A percentile compares a stretch with the other conserved stretches of the same genome.
These are phyloP conservation scores for Panagrolaimus sp. DNA, from an alignment of 1,140 invertebrate genomes.

Conservation along the genomic window DNA sequence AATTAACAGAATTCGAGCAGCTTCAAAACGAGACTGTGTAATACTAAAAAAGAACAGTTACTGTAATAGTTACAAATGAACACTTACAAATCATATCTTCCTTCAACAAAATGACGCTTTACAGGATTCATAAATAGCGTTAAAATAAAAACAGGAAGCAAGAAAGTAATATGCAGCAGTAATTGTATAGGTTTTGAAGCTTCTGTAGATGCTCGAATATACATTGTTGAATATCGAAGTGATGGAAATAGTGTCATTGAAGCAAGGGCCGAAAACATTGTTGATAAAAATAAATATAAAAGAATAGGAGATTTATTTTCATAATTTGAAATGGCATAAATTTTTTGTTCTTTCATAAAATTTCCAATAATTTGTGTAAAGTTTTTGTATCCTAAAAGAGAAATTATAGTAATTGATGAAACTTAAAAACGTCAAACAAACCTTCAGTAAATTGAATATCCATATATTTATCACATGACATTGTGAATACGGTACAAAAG, in stretches of 20 bases:
- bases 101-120: neutral
- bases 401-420: neutral
- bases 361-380: conserved; percentile 2
- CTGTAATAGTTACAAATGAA: neutral
- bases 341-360: neutral
- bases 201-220: neutral
- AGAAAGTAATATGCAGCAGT: neutral
- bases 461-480: conserved; percentile 12
- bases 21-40: neutral
- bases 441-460: conserved; percentile 16
- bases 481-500: conserved; percentile 12
- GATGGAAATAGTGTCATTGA: conserved; percentile 9
- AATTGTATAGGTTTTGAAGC: neutral
- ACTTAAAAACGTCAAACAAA: neutral
- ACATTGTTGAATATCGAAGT: conserved; percentile 14
- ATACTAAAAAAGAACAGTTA: neutral
- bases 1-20: neutral
- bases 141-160: neutral
- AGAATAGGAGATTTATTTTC: conserved; percentile 2
- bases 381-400: neutral
- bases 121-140: neutral
- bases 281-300: conserved; percentile 5
- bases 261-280: conserved; percentile 11
- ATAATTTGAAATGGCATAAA: neutral
- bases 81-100: neutral